phyloP scores from a whole-genome alignment of 2,888 invertebrate species.

The Zaprionus lineosus region DNA sequence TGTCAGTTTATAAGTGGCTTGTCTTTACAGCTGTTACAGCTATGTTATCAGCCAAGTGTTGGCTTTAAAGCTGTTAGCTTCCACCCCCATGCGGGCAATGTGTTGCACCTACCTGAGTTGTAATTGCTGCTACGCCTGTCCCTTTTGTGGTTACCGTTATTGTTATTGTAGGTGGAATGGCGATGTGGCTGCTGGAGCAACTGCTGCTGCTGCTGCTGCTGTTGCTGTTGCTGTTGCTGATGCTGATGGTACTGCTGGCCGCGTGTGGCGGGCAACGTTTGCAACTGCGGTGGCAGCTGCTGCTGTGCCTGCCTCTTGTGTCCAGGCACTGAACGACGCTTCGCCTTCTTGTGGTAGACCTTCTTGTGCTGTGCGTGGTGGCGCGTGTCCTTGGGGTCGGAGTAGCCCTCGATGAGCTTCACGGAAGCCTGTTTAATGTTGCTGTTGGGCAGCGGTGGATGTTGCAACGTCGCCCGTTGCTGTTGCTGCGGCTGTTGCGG shows the following conservation, averaged over 20 bases:
- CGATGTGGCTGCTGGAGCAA: constrained; percentile 50
- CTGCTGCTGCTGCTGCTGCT: constrained; percentile 47
- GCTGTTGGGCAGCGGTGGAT: constrained; percentile 76
- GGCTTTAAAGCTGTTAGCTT: too few relatives aligned
- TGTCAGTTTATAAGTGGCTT: too few relatives aligned
- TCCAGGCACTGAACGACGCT: constrained; percentile 66
- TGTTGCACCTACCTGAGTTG: constrained; percentile 81
- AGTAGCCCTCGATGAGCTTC: constrained; percentile 82
- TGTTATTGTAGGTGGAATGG: constrained; percentile 74
- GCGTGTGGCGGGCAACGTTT: constrained; percentile 60
- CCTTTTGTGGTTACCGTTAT: constrained; percentile 60
- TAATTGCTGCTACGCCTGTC: constrained; percentile 81
- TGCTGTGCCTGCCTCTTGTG: constrained; percentile 61
- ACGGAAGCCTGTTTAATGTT: constrained; percentile 81
- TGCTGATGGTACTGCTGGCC: constrained; percentile 44
- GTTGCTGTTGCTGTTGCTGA: constrained; percentile 42
- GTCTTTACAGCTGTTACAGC: background rate
- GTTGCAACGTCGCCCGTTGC: constrained; percentile 64
- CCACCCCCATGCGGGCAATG: too few relatives aligned
- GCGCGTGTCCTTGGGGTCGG: constrained; percentile 82
- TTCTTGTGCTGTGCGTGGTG: constrained; percentile 77
- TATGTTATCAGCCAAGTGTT: too few relatives aligned
- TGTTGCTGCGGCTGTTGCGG: constrained; percentile 54
- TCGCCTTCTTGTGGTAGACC: constrained; percentile 81
- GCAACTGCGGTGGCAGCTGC: constrained; percentile 54